A percentile compares a stretch with the other conserved stretches of the same genome.
Evolutionary conservation across 2,797 vertebrate species (phyloP).

Genomic region (Galaxias olidus): DNA sequence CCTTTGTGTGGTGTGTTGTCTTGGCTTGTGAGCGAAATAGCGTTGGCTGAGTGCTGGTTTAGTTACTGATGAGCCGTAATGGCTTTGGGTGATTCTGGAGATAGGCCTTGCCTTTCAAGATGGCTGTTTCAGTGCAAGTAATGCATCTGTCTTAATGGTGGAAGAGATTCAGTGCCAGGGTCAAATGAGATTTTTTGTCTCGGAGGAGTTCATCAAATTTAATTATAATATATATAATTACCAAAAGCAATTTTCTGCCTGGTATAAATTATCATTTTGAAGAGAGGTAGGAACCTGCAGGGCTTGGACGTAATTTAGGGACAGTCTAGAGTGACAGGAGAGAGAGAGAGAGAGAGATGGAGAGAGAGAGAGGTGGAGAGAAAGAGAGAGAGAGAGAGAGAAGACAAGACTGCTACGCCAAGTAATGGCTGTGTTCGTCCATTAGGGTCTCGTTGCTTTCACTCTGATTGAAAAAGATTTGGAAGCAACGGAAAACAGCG

Average conservation of each 20-base stretch:
- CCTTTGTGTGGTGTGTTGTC: neutral
- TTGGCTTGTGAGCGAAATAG: constrained; percentile 24
- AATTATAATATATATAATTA: constrained; percentile 83
- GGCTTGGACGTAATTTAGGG: constrained; percentile 68
- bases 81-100: constrained; percentile 37
- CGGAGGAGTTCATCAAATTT: constrained; percentile 78
- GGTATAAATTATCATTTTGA: constrained; percentile 76
- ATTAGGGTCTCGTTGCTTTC: constrained; percentile 44
- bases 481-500: constrained; percentile 25
- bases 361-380: constrained; percentile 10
- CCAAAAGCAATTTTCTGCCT: constrained; percentile 81
- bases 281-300: constrained; percentile 68
- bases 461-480: constrained; percentile 42
- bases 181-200: constrained; percentile 77
- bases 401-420: no score
- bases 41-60: constrained; percentile 39
- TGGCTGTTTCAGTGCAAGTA: constrained; percentile 30
- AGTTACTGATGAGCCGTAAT: constrained; percentile 40
- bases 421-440: constrained; percentile 29
- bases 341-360: constrained; percentile 9
- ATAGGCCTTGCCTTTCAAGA: constrained; percentile 47
- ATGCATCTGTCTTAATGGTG: constrained; percentile 37
- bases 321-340: constrained; percentile 56
- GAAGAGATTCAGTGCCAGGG: constrained; percentile 59
- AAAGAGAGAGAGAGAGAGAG: constrained; percentile 20